phyloP scores from a whole-genome alignment of 2,797 vertebrate genomes.

The Sebastes steindachneri region DNA sequence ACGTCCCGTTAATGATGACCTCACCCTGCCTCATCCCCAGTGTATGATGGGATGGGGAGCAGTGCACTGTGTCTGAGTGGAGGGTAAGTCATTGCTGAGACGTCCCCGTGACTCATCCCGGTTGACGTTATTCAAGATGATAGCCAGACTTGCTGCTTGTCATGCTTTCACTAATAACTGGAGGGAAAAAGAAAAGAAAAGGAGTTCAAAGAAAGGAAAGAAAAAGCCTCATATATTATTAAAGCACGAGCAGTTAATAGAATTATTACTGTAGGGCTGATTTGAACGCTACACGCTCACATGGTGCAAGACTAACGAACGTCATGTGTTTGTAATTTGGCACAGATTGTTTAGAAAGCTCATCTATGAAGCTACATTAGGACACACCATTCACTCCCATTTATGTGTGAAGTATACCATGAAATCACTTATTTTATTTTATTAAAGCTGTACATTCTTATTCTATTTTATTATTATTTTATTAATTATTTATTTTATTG shows the following conservation, averaged over 20 bases:
- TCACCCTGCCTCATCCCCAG: slow-evolving; percentile 55
- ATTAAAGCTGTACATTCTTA: too few relatives aligned
- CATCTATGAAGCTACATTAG: neutral
- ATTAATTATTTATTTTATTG: too few relatives aligned
- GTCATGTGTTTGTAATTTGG: slow-evolving; percentile 9
- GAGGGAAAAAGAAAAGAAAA: slow-evolving; percentile 20
- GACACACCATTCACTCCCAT: neutral
- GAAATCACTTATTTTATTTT: neutral
- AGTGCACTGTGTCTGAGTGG: slow-evolving; percentile 11
- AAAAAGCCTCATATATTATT: slow-evolving; percentile 39
- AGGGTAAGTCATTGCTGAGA: slow-evolving; percentile 52
- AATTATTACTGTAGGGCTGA: slow-evolving; percentile 14
- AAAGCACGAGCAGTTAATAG: slow-evolving; percentile 16
- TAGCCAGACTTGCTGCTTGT: slow-evolving; percentile 60
- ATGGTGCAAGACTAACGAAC: slow-evolving; percentile 2
- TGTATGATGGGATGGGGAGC: slow-evolving; percentile 59
- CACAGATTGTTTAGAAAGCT: neutral
- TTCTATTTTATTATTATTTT: too few relatives aligned
- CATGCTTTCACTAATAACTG: slow-evolving; percentile 28
- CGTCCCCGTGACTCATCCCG: slow-evolving; percentile 64
- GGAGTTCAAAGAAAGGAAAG: slow-evolving; percentile 20
- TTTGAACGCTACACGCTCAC: neutral
- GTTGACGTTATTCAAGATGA: slow-evolving; percentile 70
- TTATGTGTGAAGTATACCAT: neutral
- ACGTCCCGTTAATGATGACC: slow-evolving; percentile 45